Evolutionary conservation across 1,140 invertebrate genomes (phyloP), one percentile per base, ranked within the genome.

Genomic region (Aethina tumida): DNA sequence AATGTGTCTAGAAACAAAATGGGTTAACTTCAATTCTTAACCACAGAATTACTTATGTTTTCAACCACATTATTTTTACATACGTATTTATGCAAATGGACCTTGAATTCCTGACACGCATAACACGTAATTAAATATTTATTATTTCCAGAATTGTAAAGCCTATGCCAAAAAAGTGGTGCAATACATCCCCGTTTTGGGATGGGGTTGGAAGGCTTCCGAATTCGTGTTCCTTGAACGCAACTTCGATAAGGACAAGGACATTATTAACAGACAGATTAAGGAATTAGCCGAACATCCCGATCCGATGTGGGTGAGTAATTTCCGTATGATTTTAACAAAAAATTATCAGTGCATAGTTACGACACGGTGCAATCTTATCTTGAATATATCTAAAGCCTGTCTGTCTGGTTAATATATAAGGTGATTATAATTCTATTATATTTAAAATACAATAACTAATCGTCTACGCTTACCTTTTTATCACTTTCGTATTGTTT

Each of bases 201-300:
- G 93, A 30, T 97, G 92, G 91, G 78, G 81, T 41, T 97, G 90
- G 90, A 84, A 85, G 67, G 90, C 94, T 63, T 83, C 81, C 4
- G 92, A 96, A 62, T 84, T 81, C 65, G 82, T 95, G 39, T 96
- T 96, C 65, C 67, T 97, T 18, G 86, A 93, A 60, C 75, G 93
- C 49, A 84, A 82, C 49, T 96, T 82, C 74, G 81, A 91, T 14
- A 87, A 92, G 63, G 93, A 95, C 59, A 84, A 75, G 59, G 72
- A 79, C 52, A 81, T 79, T 26, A 87, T 97, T 45, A 73, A 77
- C 33, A 64, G 66, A 18, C 87, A 94, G 63, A 73, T 97, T 29
- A 72, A 73, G 47, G 76, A 87, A 61, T 68, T 96, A 12, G 74
- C 77, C 34, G 79, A 89, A 46, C 93, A 95, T 70, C 82, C 85